Conservation (phyloP, 2,797 vertebrate species). For the Discoglossus pictus region DNA sequence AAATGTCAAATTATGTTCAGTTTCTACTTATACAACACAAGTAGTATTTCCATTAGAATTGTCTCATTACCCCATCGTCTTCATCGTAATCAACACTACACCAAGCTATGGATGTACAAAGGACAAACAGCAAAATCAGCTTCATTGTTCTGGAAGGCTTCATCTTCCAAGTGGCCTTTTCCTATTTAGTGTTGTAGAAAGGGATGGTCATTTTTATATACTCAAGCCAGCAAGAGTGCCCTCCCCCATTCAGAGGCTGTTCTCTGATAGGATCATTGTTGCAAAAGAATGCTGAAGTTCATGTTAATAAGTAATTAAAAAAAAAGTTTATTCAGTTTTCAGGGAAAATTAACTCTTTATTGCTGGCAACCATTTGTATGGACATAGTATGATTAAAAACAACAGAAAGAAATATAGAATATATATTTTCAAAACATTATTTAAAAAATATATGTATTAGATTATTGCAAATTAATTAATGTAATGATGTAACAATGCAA, state of each 20-base stretch:
- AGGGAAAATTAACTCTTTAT: too few relatives aligned
- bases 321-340: too few relatives aligned
- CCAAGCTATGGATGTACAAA: slow-evolving; percentile 62
- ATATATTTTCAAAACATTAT: too few relatives aligned
- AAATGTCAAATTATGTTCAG: not conserved
- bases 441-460: too few relatives aligned
- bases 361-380: too few relatives aligned
- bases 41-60: not conserved
- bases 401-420: too few relatives aligned
- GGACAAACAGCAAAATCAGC: slow-evolving; percentile 68
- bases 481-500: too few relatives aligned
- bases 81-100: slow-evolving; percentile 26
- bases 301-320: slow-evolving; percentile 68
- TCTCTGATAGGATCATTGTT: slow-evolving; percentile 39
- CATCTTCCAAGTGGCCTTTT: slow-evolving; percentile 52
- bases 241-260: slow-evolving; percentile 24
- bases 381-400: too few relatives aligned
- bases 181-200: slow-evolving; percentile 39
- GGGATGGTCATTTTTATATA: slow-evolving; percentile 53
- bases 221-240: slow-evolving; percentile 34
- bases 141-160: slow-evolving; percentile 66
- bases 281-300: slow-evolving; percentile 50
- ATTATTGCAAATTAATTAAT: too few relatives aligned
- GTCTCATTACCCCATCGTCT: slow-evolving; percentile 22
- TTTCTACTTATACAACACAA: too few relatives aligned